A percentile compares a stretch with the other conserved stretches of the same genome.
phyloP scores from a whole-genome alignment of 53 echinoderm and acorn worm genomes.

The Holothuria leucospilota region DNA sequence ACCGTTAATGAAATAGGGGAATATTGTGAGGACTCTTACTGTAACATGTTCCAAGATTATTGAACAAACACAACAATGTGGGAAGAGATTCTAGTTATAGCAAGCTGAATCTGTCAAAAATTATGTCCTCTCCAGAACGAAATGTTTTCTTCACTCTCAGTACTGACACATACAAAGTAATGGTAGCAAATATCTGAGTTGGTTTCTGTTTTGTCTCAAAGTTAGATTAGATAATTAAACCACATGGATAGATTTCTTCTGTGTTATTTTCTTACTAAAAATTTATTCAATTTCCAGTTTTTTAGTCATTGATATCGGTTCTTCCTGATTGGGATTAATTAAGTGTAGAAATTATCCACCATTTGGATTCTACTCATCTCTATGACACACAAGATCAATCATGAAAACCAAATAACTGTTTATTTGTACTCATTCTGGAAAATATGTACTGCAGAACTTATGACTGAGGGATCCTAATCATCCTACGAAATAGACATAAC shows the following conservation, averaged over 20 bases:
- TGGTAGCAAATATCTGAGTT: conserved; percentile 15
- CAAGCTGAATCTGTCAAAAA: neutral
- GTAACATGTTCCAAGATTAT: conserved; percentile 10
- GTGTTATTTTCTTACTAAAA: neutral
- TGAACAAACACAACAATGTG: conserved; percentile 5
- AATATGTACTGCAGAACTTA: too few species aligned
- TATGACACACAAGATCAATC: neutral
- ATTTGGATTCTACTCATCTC: neutral
- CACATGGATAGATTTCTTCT: neutral
- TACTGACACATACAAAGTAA: neutral
- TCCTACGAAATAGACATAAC: too few species aligned
- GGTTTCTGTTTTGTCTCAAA: neutral
- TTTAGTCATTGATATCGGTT: neutral
- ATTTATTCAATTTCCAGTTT: neutral
- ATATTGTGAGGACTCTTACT: neutral
- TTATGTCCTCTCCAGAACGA: neutral
- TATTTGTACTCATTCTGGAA: neutral
- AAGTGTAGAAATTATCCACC: neutral
- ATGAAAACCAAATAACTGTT: neutral
- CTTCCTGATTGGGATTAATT: neutral
- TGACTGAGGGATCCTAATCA: too few species aligned
- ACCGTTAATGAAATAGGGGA: neutral
- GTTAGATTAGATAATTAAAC: neutral
- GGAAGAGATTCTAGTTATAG: neutral
- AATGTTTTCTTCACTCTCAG: conserved; percentile 5